Base-by-base conservation (phyloP, 37 sponge, comb jelly and placozoan genomes). In the Agelas oroides region DNA sequence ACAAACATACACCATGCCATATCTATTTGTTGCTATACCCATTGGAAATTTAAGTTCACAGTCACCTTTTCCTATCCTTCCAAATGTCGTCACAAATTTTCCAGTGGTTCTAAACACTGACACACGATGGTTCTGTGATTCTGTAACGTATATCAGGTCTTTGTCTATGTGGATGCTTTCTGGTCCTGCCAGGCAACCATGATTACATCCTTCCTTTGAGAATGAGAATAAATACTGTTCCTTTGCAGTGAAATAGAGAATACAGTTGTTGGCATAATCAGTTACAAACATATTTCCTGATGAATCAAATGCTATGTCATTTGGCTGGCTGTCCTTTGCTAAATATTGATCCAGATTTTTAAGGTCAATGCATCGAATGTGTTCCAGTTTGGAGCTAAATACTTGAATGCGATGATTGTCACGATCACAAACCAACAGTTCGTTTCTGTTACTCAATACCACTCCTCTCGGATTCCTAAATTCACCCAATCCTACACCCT, bases 391-490 rank as follows among this genome's bases (percentile, higher is more conserved):
- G 5, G 20, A 25, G 36, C 59, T 52, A 59, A 73, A 82, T 2
- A 82, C 74, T 35, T 82, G 83, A 19, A 82, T 58, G 0, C 83
- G 73, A n/a, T 72, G 73, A 23, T 82, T 82, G 46, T 60, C 57
- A 5, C 60, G 15, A 24, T 82, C 83, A 30, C 83, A 82, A 12
- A 82, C 83, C 15, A 36, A 82, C 24, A 82, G 73, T 46, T 72
- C 74, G n/a, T 38, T 33, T n/a, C 25, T 52, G 30, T 55, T 28
- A n/a, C 46, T 68, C n/a, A 65, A 1, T 21, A 1, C 18, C 15
- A 82, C 30, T 32, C 83, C 83, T 24, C 53, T 39, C 2, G 83
- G 83, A 52, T 32, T 71, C 20, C 59, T 17, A 62, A 82, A 82
- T n/a, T 82, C 24, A 17, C 63, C 24, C 1, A 71, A 39, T 36